Evolutionary conservation across 1,140 invertebrate genomes (phyloP).

Genomic region (Spodoptera frugiperda): DNA sequence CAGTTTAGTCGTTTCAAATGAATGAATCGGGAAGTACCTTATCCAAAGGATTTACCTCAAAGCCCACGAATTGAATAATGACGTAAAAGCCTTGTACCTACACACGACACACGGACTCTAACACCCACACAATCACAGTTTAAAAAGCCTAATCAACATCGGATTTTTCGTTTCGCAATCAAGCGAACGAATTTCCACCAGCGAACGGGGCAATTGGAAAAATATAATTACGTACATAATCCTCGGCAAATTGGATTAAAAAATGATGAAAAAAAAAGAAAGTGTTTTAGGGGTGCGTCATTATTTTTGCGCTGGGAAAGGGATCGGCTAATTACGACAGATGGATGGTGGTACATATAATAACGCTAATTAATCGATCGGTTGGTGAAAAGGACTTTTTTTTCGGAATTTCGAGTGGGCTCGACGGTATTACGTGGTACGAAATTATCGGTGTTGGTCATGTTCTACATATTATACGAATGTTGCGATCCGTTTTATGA

Average conservation of each 20-base stretch:
- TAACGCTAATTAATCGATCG: conserved; percentile 84
- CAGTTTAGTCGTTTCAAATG: not conserved
- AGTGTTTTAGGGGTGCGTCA: conserved; percentile 84
- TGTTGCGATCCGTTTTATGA: conserved; percentile 15
- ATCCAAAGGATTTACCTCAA: conserved; percentile 14
- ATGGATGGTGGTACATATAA: conserved; percentile 83
- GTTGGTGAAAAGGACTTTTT: conserved; percentile 69
- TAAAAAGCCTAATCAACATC: conserved; percentile 81
- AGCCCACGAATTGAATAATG: conserved; percentile 7
- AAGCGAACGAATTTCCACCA: conserved; percentile 77
- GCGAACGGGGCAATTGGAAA: conserved; percentile 82
- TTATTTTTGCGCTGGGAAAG: conserved; percentile 82
- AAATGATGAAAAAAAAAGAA: conserved; percentile 84
- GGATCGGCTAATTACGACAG: conserved; percentile 84
- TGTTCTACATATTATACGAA: conserved; percentile 21
- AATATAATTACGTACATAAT: conserved; percentile 87
- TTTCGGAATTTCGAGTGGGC: conserved; percentile 50
- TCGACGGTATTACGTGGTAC: conserved; percentile 18
- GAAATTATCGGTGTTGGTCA: conserved; percentile 41
- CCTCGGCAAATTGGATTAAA: conserved; percentile 87
- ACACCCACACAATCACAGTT: conserved; percentile 68
- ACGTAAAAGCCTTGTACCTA: not conserved
- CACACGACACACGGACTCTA: conserved; percentile 42
- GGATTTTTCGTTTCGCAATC: conserved; percentile 82
- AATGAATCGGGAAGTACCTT: conserved; percentile 13